A percentile compares a stretch with the other conserved stretches of the same genome.
Conservation (phyloP, 2,797 vertebrate genomes). For the Brachymystax lenok region DNA sequence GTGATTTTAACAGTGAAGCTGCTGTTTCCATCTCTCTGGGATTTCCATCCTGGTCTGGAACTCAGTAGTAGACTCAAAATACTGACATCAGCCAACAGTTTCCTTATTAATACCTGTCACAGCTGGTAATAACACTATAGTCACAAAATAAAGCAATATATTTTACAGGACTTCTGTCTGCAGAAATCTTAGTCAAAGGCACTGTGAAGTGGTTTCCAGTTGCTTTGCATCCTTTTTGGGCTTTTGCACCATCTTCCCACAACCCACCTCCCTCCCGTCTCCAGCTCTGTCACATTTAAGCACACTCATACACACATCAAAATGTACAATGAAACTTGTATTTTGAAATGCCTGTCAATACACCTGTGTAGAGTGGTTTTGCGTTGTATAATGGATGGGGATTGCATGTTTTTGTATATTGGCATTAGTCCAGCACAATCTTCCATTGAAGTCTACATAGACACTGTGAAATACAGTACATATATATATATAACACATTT, state of each 20-base stretch:
- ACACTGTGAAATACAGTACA: not conserved
- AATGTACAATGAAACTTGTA: not conserved
- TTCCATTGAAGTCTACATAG: not conserved
- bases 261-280: not conserved
- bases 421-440: not conserved
- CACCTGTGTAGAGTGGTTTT: not conserved
- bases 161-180: not conserved
- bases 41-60: not conserved
- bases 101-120: not conserved
- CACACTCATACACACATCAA: not conserved
- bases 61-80: not conserved
- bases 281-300: not conserved
- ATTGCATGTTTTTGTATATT: not conserved
- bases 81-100: not conserved
- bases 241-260: not conserved
- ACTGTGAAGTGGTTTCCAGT: conserved; percentile 3
- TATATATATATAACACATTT: conserved; percentile 1
- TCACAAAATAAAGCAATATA: not conserved
- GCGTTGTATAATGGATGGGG: not conserved
- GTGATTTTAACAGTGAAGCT: not conserved
- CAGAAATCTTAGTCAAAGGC: not conserved
- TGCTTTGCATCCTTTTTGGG: not conserved
- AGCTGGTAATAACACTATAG: not conserved
- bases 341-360: not conserved
- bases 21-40: no score